phyloP scores from a whole-genome alignment of 64 coral and sea anemone species.

The Platygyra sinensis region DNA sequence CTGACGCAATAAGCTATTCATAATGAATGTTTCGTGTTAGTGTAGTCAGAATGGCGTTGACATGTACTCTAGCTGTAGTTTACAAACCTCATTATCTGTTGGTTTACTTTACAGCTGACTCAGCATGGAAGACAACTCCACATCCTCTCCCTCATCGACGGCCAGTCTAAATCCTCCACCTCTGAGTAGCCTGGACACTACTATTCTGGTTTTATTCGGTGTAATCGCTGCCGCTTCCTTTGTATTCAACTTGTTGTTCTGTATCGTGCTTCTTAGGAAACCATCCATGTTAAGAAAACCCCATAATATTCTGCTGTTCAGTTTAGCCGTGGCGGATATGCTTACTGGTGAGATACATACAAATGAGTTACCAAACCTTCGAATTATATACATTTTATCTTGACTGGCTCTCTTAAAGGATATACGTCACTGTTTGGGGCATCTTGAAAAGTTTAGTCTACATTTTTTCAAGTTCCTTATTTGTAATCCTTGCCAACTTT shows the following conservation, averaged over 20 bases:
- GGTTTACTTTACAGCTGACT: not conserved
- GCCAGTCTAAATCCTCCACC: not conserved
- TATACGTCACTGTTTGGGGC: no score
- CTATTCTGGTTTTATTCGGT: not conserved
- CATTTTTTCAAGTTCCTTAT: no score
- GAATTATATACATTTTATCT: not conserved
- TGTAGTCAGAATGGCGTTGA: not conserved
- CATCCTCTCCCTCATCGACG: not conserved
- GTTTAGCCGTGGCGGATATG: constrained; percentile 25
- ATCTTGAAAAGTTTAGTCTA: no score
- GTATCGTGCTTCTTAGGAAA: not conserved
- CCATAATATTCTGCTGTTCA: constrained; percentile 43
- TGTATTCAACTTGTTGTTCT: constrained; percentile 21
- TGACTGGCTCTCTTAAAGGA: not conserved
- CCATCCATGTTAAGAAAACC: constrained; percentile 23
- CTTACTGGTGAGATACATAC: constrained; percentile 13
- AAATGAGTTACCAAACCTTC: not conserved
- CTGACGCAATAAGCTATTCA: no score
- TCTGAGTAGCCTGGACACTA: not conserved
- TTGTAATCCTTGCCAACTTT: no score
- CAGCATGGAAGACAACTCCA: not conserved
- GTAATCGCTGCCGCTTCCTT: constrained; percentile 33
- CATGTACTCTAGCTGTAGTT: not conserved
- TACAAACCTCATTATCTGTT: not conserved
- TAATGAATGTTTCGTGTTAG: no score